A percentile compares a stretch with the other conserved stretches of the same genome.
Evolutionary conservation across 1,140 invertebrate species (phyloP).

Genomic region (Tetraneura akinire): DNA sequence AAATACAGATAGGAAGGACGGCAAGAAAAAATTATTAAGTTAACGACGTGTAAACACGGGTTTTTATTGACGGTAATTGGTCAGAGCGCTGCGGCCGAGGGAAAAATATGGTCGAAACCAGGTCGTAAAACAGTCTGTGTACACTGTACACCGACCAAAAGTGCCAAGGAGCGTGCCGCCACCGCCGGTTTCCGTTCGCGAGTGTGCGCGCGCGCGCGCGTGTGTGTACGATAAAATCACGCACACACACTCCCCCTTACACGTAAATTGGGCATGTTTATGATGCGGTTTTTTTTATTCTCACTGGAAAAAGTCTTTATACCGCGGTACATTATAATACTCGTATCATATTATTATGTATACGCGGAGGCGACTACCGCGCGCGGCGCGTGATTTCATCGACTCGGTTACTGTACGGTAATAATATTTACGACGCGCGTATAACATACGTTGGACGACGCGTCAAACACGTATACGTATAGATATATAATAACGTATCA

Average conservation of each 20-base stretch:
- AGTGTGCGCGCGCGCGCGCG: neutral
- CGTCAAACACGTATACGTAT: neutral
- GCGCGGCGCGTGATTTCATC: neutral
- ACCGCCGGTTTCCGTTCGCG: slow-evolving; percentile 20
- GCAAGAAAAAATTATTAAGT: slow-evolving; percentile 46
- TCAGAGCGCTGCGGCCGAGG: slow-evolving; percentile 37
- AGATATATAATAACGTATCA: neutral
- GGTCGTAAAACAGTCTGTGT: slow-evolving; percentile 47
- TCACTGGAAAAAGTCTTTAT: neutral
- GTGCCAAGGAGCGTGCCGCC: slow-evolving; percentile 49
- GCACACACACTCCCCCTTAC: slow-evolving; percentile 12
- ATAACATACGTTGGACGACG: neutral
- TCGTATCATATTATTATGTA: no score
- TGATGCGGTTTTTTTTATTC: slow-evolving; percentile 7
- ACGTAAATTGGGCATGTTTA: slow-evolving; percentile 47
- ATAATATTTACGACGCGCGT: neutral
- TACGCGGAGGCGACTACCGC: no score
- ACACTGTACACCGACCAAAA: slow-evolving; percentile 31
- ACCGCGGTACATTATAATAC: neutral
- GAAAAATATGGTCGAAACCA: slow-evolving; percentile 50
- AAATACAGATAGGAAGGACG: no score
- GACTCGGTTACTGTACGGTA: neutral
- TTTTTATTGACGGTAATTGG: slow-evolving; percentile 51
- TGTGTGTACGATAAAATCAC: slow-evolving; percentile 41
- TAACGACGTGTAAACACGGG: slow-evolving; percentile 50